Evolutionary conservation across 2,888 invertebrate species (phyloP), one percentile per base, ranked within the genome.

Genomic region (Conchocele bisecta): DNA sequence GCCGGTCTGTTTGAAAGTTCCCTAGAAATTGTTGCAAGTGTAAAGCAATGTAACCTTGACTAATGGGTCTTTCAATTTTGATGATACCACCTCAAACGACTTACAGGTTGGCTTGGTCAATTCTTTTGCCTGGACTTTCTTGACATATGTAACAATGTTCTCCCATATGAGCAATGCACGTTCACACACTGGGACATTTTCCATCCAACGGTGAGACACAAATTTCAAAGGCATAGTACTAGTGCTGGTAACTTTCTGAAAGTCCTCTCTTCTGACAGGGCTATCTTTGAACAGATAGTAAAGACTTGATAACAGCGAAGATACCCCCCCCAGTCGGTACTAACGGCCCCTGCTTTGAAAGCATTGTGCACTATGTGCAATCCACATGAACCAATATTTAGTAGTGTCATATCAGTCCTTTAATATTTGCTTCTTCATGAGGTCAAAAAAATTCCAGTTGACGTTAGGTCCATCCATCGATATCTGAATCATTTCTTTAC

Each of bases 261-360:
- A 89, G 50, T 84, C 82, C 15, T 72, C 76, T 63, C 80, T 64
- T 51, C 84, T 76, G 22, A 84, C 75, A 35, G 88, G 83, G 11
- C 70, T 67, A 58, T 88, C 82, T 53, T 88, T 78, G 46, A 88
- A 88, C 6, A 88, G 60, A 33, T 77, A 72, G 42, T 83, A 83
- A 13, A 78, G 11, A 37, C 74, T 60, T 29, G 56, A 59, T 31
- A 88, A 70, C 63, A 84, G 79, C 33, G 50, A 31, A 3, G 65
- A 53, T 26, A 87, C 22, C 3, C 54, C 57, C 75, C 71, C n/a
- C n/a, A 72, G 13, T 29, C 54, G 11, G 64, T 51, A 6, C 39
- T 44, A 20, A 20, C 24, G 28, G 22, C 31, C 17, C 63, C 66
- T 31, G 50, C 48, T 33, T 64, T 66, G 46, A 67, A 71, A 9